Percentiles rank a stretch among this genome's conserved stretches.
These are phyloP conservation scores for Parasteatoda lunata DNA, from an alignment of 2,888 invertebrate species.

Conservation along the genomic window DNA sequence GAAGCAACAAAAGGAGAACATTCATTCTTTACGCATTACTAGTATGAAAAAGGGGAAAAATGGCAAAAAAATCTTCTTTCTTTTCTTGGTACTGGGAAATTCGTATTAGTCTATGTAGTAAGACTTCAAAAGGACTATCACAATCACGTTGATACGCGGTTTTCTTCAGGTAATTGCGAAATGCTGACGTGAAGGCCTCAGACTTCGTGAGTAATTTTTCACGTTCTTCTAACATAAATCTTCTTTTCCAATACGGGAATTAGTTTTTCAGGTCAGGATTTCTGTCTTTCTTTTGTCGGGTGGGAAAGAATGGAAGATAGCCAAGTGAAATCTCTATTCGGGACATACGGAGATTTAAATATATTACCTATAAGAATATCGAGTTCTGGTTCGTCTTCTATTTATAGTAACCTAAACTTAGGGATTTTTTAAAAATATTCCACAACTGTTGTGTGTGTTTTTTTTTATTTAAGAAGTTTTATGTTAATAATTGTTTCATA, in stretches of 20 bases:
- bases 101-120: background rate
- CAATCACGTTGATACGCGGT: slow-evolving; percentile 36
- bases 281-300: background rate
- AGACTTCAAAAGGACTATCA: background rate
- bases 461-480: no score
- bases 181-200: slow-evolving; percentile 19
- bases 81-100: background rate
- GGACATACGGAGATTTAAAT: no score
- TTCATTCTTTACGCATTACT: background rate
- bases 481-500: no score
- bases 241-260: slow-evolving; percentile 5
- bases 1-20: slow-evolving; percentile 1
- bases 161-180: slow-evolving; percentile 31
- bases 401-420: no score
- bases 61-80: background rate
- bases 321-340: no score
- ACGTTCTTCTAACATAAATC: background rate
- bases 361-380: no score
- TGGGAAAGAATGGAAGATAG: no score
- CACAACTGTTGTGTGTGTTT: no score
- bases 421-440: no score
- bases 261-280: background rate
- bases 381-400: no score
- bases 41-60: background rate
- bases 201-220: background rate